Evolutionary conservation across 2,888 invertebrate species (phyloP).

Genomic region (Artemia sinica): DNA sequence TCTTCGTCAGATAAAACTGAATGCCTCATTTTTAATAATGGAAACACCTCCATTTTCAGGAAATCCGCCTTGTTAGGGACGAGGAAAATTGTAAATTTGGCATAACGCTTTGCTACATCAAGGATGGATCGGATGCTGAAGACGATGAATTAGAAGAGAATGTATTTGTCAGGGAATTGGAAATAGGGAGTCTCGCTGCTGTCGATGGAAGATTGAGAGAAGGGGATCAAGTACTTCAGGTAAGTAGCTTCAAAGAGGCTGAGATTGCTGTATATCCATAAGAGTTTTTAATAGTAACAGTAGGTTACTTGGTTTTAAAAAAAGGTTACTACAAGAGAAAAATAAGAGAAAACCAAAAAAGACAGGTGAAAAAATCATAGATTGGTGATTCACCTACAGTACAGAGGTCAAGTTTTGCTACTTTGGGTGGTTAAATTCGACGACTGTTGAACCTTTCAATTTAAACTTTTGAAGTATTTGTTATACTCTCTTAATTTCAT

Average conservation of each 20-base stretch:
- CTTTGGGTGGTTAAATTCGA: too few relatives aligned
- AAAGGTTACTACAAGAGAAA: too few relatives aligned
- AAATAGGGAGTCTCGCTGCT: conserved; percentile 41
- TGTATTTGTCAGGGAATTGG: conserved; percentile 49
- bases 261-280: neutral
- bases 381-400: too few relatives aligned
- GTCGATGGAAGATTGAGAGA: conserved; percentile 42
- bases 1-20: too few relatives aligned
- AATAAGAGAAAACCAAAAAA: too few relatives aligned
- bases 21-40: too few relatives aligned
- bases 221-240: conserved; percentile 45
- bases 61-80: conserved; percentile 44
- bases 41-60: conserved; percentile 34
- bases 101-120: conserved; percentile 48
- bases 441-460: too few relatives aligned
- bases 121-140: conserved; percentile 20
- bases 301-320: too few relatives aligned
- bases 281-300: neutral
- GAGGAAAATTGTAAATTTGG: conserved; percentile 45
- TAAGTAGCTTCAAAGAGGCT: conserved; percentile 27
- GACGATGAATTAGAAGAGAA: conserved; percentile 41
- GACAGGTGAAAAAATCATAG: too few relatives aligned
- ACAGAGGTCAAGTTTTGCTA: too few relatives aligned
- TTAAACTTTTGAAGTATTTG: too few relatives aligned
- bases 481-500: too few relatives aligned